A percentile compares a stretch with the other conserved stretches of the same genome.
Conservation (phyloP, 2,113 vertebrate species). For the Chrysemys picta region DNA sequence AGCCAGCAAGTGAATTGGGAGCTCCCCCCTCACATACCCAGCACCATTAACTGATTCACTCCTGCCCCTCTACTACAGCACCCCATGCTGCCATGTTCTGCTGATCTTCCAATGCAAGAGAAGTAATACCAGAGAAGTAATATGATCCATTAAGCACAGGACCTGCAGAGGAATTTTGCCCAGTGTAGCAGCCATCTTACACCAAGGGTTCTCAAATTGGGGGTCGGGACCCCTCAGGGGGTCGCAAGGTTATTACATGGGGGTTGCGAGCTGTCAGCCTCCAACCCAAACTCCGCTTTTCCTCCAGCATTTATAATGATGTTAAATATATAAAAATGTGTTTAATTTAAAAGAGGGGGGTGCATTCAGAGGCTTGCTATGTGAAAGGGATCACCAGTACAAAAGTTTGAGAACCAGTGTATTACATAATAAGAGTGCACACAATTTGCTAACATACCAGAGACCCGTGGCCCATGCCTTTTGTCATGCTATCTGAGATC, state of each 20-base stretch:
- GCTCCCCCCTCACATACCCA: not conserved
- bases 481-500: not conserved
- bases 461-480: not conserved
- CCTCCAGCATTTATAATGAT: no score
- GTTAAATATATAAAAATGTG: no score
- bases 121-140: not conserved
- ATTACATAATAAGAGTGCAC: not conserved
- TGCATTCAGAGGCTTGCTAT: no score
- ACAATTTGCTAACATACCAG: not conserved
- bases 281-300: no score
- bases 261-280: no score
- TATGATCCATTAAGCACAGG: not conserved
- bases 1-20: not conserved
- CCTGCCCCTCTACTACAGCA: not conserved
- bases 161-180: not conserved
- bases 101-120: not conserved
- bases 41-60: not conserved
- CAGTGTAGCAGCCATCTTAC: not conserved
- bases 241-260: no score
- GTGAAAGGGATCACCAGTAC: no score
- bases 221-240: no score
- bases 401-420: no score
- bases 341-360: no score
- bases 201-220: no score
- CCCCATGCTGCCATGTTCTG: not conserved